These are phyloP conservation scores for Bos taurus DNA, from an alignment of 2,113 vertebrate genomes.

Conservation along the genomic window ARS-UCD2.0 NC_037357.1:26984501-26985000, in stretches of 20 bases:
- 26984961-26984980: background rate
- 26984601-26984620: background rate
- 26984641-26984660: background rate
- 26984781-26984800: background rate
- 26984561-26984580: too few species aligned
- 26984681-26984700: background rate
- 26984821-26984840: background rate
- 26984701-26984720: background rate
- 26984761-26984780: background rate
- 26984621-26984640: background rate
- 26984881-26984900: background rate
- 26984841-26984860: background rate
- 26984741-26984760: background rate
- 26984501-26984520: too few species aligned
- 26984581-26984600: too few species aligned
- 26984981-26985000: background rate
- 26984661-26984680: background rate
- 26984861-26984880: background rate
- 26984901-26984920: background rate
- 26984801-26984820: background rate
- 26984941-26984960: background rate
- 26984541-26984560: too few species aligned
- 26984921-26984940: background rate
- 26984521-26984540: too few species aligned
- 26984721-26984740: background rate